phyloP scores from a whole-genome alignment of 2,797 vertebrate genomes.

The Epinephelus awoara region DNA sequence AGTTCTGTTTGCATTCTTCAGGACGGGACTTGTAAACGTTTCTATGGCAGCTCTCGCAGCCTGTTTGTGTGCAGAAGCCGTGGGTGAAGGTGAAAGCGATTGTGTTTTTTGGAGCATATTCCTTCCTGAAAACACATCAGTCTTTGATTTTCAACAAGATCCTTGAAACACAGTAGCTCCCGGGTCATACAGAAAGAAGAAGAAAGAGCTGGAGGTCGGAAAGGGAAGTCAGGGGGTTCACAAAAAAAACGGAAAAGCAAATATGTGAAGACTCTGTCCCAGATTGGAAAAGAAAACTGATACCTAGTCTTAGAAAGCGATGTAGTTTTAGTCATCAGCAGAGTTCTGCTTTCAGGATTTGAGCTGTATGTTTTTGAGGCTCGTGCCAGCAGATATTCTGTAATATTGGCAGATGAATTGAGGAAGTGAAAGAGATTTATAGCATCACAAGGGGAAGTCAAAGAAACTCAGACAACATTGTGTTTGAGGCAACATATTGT shows the following conservation, averaged over 20 bases:
- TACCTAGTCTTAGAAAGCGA: not conserved
- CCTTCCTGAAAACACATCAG: constrained; percentile 17
- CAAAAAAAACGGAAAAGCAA: not conserved
- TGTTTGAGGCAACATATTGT: too few relatives aligned
- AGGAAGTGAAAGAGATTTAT: constrained; percentile 20
- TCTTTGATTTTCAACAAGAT: constrained; percentile 4
- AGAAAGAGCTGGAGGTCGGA: not conserved
- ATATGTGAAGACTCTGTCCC: not conserved
- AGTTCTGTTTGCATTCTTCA: constrained; percentile 80
- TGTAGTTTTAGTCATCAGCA: not conserved
- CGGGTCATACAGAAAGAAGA: not conserved
- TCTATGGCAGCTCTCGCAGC: constrained; percentile 66
- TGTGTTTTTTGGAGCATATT: constrained; percentile 39
- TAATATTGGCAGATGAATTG: constrained; percentile 1
- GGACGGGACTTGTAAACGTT: constrained; percentile 81
- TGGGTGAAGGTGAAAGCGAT: constrained; percentile 52
- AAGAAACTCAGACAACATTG: not conserved
- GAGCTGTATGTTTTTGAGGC: not conserved
- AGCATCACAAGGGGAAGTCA: not conserved
- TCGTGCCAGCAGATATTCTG: constrained; percentile 7
- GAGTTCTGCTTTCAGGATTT: not conserved
- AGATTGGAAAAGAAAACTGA: not conserved
- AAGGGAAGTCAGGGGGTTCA: not conserved
- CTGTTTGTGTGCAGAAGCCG: constrained; percentile 41
- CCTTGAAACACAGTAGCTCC: constrained; percentile 8